Base-by-base conservation (phyloP, 2,113 vertebrate genomes). In the Toxostoma redivivum region DNA sequence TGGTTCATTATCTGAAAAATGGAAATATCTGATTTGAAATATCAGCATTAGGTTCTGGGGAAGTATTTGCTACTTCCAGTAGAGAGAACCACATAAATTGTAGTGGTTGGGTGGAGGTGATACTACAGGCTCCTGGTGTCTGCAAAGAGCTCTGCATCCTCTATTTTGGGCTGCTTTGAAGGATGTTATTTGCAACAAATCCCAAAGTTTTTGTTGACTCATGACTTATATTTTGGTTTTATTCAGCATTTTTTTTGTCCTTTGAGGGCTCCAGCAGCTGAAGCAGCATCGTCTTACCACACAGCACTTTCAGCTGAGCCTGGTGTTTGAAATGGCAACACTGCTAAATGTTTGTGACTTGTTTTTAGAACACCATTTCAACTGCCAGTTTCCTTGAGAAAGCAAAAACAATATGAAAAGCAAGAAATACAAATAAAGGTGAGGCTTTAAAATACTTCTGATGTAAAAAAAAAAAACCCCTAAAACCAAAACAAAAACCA, bases 191-290 rank as follows among this genome's bases (percentile, higher is more conserved):
- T 94, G 70, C 40, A 90, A 72, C 67, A 80, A 94, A 95, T 70
- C 62, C 65, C 72, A 57, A 78, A 44, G 23, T 48, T 93, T 94
- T 94, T 94, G 90, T 88, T 93, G 88, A 93, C 84, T 97, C 90
- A 74, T 93, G 72, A 86, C 81, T 96, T 94, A 77, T 22, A 62
- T 93, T 95, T 89, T 95, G 85, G 90, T 76, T 97, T 94, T 90
- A 86, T 94, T 97, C 95, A 95, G 96, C 95, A 71, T 58, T 96
- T 96, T 97, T 96, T 93, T 94, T 95, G 66, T 81, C 86, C 91
- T 97, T 96, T 86, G 71, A 90, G 67, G 85, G 81, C 60, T 96
- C 67, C 57, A 86, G 25, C 81, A 95, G 96, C 96, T 96, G 95
- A 97, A 96, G 76, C 94, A 97, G 95, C 97, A 94, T 56, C 33